phyloP scores from a whole-genome alignment of 2,888 invertebrate species.

The Serripes groenlandicus region DNA sequence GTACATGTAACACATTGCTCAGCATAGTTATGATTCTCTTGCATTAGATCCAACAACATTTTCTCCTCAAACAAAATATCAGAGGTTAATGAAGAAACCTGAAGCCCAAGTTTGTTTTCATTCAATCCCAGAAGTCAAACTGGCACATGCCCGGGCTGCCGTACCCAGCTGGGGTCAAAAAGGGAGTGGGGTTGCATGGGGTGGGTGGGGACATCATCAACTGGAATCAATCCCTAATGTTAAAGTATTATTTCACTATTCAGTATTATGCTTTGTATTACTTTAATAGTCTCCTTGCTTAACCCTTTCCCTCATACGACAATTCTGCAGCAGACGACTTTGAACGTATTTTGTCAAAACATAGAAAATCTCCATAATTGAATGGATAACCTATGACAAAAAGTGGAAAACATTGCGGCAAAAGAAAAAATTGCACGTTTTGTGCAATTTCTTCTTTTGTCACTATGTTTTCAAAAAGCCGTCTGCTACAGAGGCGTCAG shows the following conservation, averaged over 20 bases:
- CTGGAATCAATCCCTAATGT: no score
- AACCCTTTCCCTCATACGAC: no score
- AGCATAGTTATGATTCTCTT: no score
- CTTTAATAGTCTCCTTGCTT: no score
- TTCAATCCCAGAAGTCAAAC: background rate
- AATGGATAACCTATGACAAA: background rate
- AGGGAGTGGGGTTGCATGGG: background rate
- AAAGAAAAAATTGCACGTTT: background rate
- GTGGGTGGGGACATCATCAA: no score
- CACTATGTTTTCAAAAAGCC: background rate
- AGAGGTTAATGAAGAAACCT: constrained; percentile 19
- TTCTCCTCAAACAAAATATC: constrained; percentile 13
- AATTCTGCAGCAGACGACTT: no score
- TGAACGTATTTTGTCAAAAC: no score
- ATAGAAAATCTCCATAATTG: background rate
- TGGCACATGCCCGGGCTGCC: background rate
- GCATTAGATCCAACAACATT: no score
- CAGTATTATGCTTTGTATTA: background rate
- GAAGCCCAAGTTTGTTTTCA: background rate
- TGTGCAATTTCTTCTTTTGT: background rate
- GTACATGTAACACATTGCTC: no score
- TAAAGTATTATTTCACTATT: background rate
- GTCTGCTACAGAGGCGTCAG: no score
- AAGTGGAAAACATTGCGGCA: background rate
- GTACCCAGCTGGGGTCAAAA: constrained; percentile 8